Conservation (phyloP, 2,888 invertebrate species). For the Hedychridium roseum region DNA sequence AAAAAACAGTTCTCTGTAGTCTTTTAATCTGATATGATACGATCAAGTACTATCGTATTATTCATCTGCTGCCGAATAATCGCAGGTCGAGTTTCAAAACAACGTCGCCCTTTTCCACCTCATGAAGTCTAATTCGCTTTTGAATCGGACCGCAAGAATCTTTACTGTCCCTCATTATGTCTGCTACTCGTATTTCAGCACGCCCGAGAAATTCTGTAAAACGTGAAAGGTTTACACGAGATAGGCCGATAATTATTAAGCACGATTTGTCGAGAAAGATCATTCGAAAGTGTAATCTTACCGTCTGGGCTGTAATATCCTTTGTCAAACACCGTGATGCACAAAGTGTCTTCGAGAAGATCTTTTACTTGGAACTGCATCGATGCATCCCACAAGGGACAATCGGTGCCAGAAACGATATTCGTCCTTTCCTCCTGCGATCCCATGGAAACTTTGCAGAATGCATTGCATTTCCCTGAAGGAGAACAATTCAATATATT, state of each 20-base stretch:
- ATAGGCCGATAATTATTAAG: conserved; percentile 8
- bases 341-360: conserved; percentile 73
- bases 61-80: conserved; percentile 64
- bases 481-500: too few species aligned
- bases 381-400: conserved; percentile 76
- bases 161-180: conserved; percentile 69
- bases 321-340: conserved; percentile 75
- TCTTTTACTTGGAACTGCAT: conserved; percentile 81
- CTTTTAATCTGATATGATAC: background rate
- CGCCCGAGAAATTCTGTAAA: conserved; percentile 74
- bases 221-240: conserved; percentile 9
- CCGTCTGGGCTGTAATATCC: conserved; percentile 79
- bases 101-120: conserved; percentile 76
- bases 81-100: conserved; percentile 76
- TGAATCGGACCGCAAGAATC: conserved; percentile 71
- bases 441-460: conserved; percentile 78
- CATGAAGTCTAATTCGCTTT: conserved; percentile 72
- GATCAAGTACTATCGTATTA: background rate
- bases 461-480: conserved; percentile 74
- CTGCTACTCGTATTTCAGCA: conserved; percentile 73
- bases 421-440: conserved; percentile 75
- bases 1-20: conserved; percentile 5
- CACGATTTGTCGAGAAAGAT: background rate
- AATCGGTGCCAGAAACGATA: conserved; percentile 67
- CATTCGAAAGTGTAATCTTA: conserved; percentile 54